Evolutionary conservation across 2,113 vertebrate species (phyloP).

Genomic region (Prunella himalayana): DNA sequence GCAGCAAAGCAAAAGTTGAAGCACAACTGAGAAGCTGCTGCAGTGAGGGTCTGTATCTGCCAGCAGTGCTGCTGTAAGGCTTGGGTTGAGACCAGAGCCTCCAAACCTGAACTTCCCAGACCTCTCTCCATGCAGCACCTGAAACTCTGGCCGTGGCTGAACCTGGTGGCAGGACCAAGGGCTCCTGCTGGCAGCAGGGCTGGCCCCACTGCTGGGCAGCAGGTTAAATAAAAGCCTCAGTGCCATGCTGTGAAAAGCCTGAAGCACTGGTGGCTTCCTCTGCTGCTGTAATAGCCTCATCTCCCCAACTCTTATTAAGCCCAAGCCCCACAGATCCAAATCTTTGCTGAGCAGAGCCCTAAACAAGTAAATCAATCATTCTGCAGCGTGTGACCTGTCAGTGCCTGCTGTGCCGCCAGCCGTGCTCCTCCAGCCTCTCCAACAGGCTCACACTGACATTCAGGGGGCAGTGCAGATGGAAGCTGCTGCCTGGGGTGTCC

Average conservation of each 20-base stretch:
- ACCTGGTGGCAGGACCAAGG: neutral
- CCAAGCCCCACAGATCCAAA: neutral
- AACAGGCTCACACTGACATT: neutral
- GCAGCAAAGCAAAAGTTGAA: neutral
- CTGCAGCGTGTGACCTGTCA: fast-evolving
- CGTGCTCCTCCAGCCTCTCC: neutral
- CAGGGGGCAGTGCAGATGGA: neutral
- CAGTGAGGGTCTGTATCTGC: fast-evolving
- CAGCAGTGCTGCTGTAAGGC: neutral
- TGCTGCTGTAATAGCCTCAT: neutral
- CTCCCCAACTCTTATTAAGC: neutral
- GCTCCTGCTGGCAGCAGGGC: neutral
- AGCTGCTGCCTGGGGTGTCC: neutral
- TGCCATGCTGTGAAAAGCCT: neutral
- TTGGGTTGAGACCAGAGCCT: neutral
- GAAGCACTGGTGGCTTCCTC: neutral
- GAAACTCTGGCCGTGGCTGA: fast-evolving
- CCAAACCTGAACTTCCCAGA: neutral
- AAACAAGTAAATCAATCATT: slow-evolving; percentile 6
- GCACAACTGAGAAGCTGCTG: neutral
- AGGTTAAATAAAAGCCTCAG: neutral
- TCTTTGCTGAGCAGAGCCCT: neutral
- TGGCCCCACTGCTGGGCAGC: fast-evolving
- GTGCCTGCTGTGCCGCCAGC: neutral
- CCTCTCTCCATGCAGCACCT: neutral